Evolutionary conservation across 2,797 vertebrate genomes (phyloP).

Genomic region (Etheostoma perlongum): DNA sequence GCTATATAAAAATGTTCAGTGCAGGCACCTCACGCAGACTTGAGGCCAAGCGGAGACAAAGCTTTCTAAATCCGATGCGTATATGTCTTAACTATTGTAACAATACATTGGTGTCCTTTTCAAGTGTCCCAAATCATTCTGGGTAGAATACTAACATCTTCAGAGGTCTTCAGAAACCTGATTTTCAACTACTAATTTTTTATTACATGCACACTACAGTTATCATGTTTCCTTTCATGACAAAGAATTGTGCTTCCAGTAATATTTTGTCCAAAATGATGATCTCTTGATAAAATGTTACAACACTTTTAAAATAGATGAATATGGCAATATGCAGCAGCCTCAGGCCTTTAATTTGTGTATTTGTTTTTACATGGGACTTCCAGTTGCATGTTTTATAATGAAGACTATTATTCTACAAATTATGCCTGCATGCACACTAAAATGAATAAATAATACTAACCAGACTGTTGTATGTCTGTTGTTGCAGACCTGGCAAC

Average conservation of each 20-base stretch:
- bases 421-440: background rate
- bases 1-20: too few relatives aligned
- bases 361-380: background rate
- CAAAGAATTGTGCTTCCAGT: background rate
- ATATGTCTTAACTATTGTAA: background rate
- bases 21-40: too few relatives aligned
- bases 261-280: background rate
- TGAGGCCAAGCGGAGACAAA: too few relatives aligned
- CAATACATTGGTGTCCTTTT: too few relatives aligned
- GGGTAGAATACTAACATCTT: background rate
- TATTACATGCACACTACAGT: background rate
- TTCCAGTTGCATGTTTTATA: too few relatives aligned
- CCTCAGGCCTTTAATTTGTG: background rate
- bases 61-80: background rate
- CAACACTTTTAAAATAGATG: background rate
- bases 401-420: too few relatives aligned
- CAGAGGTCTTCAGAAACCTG: background rate
- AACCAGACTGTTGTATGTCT: background rate
- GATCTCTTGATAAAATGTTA: background rate
- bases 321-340: background rate
- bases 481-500: slow-evolving; percentile 88
- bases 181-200: too few relatives aligned
- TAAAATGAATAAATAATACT: background rate
- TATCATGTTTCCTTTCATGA: background rate
- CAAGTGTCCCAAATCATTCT: too few relatives aligned